Percentiles rank a stretch among this genome's conserved stretches.
Conservation (phyloP, 2,888 invertebrate genomes). For the Drosophila helvetica region DNA sequence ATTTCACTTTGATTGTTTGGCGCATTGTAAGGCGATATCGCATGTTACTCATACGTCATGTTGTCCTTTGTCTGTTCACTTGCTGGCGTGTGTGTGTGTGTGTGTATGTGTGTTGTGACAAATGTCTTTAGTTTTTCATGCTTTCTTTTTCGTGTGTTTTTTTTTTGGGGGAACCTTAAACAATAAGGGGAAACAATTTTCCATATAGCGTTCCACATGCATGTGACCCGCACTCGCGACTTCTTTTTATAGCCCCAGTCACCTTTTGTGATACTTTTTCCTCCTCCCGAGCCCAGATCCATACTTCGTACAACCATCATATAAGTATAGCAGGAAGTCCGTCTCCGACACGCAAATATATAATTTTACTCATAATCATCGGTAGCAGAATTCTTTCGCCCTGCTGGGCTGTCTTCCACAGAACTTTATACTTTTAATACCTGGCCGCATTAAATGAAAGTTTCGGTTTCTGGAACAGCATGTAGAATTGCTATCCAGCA, state of each 20-base stretch:
- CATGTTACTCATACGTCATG: slow-evolving; percentile 78
- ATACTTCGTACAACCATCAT: slow-evolving; percentile 36
- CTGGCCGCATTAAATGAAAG: slow-evolving; percentile 68
- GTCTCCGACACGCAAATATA: slow-evolving; percentile 74
- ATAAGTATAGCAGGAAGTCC: slow-evolving; percentile 35
- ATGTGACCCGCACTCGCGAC: slow-evolving; percentile 52
- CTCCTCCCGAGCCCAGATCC: slow-evolving; percentile 6
- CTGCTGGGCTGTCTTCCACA: slow-evolving; percentile 12
- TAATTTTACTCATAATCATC: slow-evolving; percentile 77
- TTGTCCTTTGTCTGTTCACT: slow-evolving; percentile 40
- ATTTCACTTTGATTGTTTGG: slow-evolving; percentile 79
- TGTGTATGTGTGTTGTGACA: slow-evolving; percentile 62
- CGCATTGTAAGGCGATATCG: slow-evolving; percentile 80
- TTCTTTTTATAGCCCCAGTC: slow-evolving; percentile 51
- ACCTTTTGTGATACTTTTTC: slow-evolving; percentile 36
- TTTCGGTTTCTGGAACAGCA: slow-evolving; percentile 38
- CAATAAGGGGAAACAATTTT: slow-evolving; percentile 57
- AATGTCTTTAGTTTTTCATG: slow-evolving; percentile 66
- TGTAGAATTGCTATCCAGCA: slow-evolving; percentile 53
- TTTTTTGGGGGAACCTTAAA: slow-evolving; percentile 35
- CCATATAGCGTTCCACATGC: slow-evolving; percentile 50
- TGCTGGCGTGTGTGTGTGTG: slow-evolving; percentile 7
- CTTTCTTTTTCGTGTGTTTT: slow-evolving; percentile 32
- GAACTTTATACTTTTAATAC: slow-evolving; percentile 75
- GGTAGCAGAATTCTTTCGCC: slow-evolving; percentile 40